A percentile compares a stretch with the other conserved stretches of the same genome.
Evolutionary conservation across 2,888 invertebrate species (phyloP).

Genomic region (Helleia helle): DNA sequence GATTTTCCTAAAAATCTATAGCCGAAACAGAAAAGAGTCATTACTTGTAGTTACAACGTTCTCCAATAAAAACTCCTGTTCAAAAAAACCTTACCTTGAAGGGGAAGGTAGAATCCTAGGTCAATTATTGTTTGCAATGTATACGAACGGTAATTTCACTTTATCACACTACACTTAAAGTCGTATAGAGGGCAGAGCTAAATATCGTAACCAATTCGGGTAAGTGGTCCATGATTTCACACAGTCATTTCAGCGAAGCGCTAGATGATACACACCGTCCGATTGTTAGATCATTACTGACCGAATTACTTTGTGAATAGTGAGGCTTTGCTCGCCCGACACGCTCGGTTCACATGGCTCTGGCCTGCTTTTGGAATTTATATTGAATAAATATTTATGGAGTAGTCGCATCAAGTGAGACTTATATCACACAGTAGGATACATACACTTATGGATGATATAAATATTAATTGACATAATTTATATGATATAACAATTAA

Average conservation of each 20-base stretch:
- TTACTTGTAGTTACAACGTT: too few relatives aligned
- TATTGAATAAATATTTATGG: too few relatives aligned
- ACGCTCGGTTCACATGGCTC: neutral
- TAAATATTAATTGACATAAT: too few relatives aligned
- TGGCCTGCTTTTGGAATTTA: too few relatives aligned
- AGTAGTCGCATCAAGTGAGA: too few relatives aligned
- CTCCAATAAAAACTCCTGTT: too few relatives aligned
- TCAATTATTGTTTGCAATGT: neutral
- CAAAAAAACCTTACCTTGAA: neutral
- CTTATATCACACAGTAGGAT: too few relatives aligned
- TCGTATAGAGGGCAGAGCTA: neutral
- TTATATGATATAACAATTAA: too few relatives aligned
- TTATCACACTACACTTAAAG: neutral
- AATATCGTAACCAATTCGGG: neutral
- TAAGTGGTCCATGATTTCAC: neutral
- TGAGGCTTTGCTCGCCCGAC: neutral
- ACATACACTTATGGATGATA: too few relatives aligned
- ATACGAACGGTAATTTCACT: neutral
- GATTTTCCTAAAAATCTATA: too few relatives aligned
- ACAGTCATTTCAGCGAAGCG: neutral
- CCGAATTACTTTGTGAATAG: neutral
- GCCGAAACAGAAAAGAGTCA: too few relatives aligned
- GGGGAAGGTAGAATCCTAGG: neutral
- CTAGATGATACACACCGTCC: neutral
- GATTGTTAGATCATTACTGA: conserved; percentile 1